phyloP scores from a whole-genome alignment of 92 coral and sea anemone species.

The Paragorgia papillata region DNA sequence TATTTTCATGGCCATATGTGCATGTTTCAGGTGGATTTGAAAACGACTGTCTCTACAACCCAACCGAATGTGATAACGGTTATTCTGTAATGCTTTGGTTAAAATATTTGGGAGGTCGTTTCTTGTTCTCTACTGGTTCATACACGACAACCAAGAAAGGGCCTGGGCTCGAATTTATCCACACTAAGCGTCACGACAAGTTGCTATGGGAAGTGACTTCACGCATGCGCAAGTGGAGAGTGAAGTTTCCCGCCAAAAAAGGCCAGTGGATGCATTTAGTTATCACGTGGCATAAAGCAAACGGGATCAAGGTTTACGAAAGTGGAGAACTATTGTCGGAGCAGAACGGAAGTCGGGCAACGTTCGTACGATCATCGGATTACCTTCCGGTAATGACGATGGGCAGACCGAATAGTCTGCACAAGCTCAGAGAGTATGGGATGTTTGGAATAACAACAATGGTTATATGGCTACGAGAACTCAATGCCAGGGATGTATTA shows the following conservation, averaged over 20 bases:
- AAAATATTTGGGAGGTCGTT: conserved; percentile 70
- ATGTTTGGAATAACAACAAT: conserved; percentile 77
- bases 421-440: conserved; percentile 63
- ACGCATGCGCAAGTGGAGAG: conserved; percentile 63
- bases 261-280: conserved; percentile 80
- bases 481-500: background rate
- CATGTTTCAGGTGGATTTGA: conserved; percentile 80
- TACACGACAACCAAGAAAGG: conserved; percentile 79
- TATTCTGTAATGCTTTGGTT: conserved; percentile 83
- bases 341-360: conserved; percentile 17
- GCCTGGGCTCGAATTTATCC: conserved; percentile 80
- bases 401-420: conserved; percentile 68
- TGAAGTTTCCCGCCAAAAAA: conserved; percentile 63
- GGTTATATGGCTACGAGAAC: conserved; percentile 64
- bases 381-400: conserved; percentile 81
- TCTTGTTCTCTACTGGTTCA: conserved; percentile 83
- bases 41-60: conserved; percentile 83
- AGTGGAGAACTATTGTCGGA: conserved; percentile 61
- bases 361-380: background rate
- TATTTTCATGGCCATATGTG: no score
- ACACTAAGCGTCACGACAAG: conserved; percentile 61
- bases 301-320: conserved; percentile 71
- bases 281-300: conserved; percentile 66
- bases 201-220: conserved; percentile 77
- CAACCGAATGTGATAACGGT: conserved; percentile 70